Conservation (phyloP, 2,888 invertebrate species). For the Lordiphosa andalusiaca region DNA sequence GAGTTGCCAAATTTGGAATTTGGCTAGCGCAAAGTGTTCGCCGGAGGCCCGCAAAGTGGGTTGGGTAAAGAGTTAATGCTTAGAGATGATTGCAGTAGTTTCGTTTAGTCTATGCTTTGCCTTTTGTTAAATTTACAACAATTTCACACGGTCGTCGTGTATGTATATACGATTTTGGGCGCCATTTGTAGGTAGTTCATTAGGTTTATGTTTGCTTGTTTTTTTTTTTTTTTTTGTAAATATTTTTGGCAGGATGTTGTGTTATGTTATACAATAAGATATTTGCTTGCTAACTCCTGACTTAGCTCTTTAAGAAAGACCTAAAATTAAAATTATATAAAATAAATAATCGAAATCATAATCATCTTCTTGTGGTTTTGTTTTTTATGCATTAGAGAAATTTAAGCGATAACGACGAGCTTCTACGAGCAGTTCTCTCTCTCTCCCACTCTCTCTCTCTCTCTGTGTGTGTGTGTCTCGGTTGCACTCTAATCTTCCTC, state of each 20-base stretch:
- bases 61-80: conserved; percentile 41
- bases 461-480: not conserved
- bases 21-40: conserved; percentile 7
- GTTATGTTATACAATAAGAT: conserved; percentile 39
- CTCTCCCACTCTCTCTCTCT: conserved; percentile 13
- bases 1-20: conserved; percentile 11
- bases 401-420: conserved; percentile 56
- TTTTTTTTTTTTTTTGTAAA: conserved; percentile 17
- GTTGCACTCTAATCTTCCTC: conserved; percentile 53
- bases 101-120: conserved; percentile 54
- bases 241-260: conserved; percentile 67
- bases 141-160: conserved; percentile 45
- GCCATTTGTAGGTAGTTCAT: conserved; percentile 62
- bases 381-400: conserved; percentile 40
- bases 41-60: conserved; percentile 1
- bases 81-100: conserved; percentile 38
- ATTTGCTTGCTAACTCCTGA: conserved; percentile 48
- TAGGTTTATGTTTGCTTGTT: conserved; percentile 27
- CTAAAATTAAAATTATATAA: conserved; percentile 71
- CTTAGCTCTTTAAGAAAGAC: conserved; percentile 55
- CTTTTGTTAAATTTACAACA: conserved; percentile 64
- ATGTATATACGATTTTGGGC: conserved; percentile 43
- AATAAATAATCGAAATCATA: conserved; percentile 73
- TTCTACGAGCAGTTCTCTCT: conserved; percentile 40
- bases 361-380: conserved; percentile 30